These are phyloP conservation scores for Eupithecia centaureata DNA, from an alignment of 2,888 invertebrate genomes.

Conservation along the genomic window DNA sequence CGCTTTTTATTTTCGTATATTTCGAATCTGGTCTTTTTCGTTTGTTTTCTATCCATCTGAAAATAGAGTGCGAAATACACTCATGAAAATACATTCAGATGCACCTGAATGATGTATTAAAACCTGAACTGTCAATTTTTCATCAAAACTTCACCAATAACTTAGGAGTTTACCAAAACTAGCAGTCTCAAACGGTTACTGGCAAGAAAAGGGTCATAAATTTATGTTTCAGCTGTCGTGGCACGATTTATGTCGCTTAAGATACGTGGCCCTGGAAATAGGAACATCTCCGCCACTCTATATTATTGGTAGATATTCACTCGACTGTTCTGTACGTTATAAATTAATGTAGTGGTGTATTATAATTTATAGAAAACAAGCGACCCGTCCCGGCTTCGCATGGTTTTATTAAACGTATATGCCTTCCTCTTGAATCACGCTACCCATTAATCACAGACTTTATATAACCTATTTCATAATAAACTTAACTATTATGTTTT, in stretches of 20 bases:
- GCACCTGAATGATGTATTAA: background rate
- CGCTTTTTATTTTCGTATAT: background rate
- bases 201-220: conserved; percentile 56
- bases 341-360: too few relatives aligned
- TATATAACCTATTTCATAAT: too few relatives aligned
- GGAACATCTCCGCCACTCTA: background rate
- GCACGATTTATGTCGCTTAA: conserved; percentile 57
- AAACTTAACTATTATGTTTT: too few relatives aligned
- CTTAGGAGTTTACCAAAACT: conserved; percentile 1
- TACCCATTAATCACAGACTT: too few relatives aligned
- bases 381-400: too few relatives aligned
- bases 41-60: too few relatives aligned
- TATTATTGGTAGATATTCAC: conserved; percentile 1
- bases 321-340: too few relatives aligned
- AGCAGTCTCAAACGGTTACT: conserved; percentile 41
- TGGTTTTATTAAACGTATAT: too few relatives aligned
- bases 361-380: too few relatives aligned
- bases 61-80: background rate
- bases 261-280: conserved; percentile 53
- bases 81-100: too few relatives aligned
- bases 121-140: background rate
- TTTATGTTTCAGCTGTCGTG: conserved; percentile 61
- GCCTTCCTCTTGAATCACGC: too few relatives aligned
- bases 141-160: background rate
- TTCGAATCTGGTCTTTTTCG: background rate